Base-by-base conservation (phyloP, 2,888 invertebrate species). In the Sminthurides aquaticus region DNA sequence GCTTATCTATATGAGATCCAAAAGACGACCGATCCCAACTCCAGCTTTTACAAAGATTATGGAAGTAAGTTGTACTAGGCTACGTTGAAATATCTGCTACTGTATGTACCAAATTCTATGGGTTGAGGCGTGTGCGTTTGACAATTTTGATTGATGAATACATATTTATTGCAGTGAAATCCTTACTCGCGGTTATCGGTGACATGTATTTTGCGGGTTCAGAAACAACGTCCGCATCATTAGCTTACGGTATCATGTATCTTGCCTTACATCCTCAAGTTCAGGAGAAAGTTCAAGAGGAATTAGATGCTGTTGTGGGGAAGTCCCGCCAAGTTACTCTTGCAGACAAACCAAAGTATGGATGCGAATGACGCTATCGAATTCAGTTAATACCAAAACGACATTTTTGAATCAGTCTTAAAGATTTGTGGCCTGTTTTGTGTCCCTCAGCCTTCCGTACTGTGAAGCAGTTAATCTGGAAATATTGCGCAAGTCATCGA, bases 131-230 rank as follows among this genome's bases (percentile, higher is more conserved):
- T n/a, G n/a, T n/a, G n/a, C n/a, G n/a, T n/a, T n/a, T n/a, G n/a
- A n/a, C n/a, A n/a, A n/a, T n/a, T n/a, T n/a, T n/a, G n/a, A n/a
- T n/a, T n/a, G n/a, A n/a, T n/a, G n/a, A n/a, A n/a, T n/a, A n/a
- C n/a, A n/a, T n/a, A n/a, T n/a, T n/a, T n/a, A n/a, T n/a, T n/a
- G 22, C 15, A 20, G 11, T 61, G 11, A 67, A 64, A 15, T 60
- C 68, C 28, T 49, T 69, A 18, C 27, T 60, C 11, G 66, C 67
- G 3, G 49, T 52, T 2, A 22, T 71, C 0, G 20, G 56, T 1
- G 71, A 71, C 34, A 43, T 71, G 20, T 69, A 67, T 54, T 60
- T 62, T 49, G 71, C 71, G 57, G 71, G 71, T 5, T n/a, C 58
- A 11, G 57, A 64, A 5, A 64, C 67, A 22, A 59, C 66, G 5